A percentile compares a stretch with the other conserved stretches of the same genome.
Conservation (phyloP, 1,140 invertebrate genomes). For the Tetranychus urticae region DNA sequence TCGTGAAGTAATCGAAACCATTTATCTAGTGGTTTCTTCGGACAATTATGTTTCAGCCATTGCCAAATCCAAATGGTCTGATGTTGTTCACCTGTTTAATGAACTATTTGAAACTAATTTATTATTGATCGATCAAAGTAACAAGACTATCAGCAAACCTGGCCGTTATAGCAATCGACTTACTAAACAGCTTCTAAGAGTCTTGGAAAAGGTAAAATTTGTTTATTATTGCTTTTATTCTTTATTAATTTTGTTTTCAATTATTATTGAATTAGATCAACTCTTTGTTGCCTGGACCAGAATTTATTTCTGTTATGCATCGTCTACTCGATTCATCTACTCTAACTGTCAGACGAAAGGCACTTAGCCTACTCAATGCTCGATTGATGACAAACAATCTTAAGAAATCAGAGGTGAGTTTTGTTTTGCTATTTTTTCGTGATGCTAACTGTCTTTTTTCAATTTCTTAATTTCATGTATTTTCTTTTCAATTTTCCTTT, state of each 20-base stretch:
- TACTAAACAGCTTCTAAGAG: not conserved
- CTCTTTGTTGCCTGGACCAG: not conserved
- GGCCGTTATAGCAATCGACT: not conserved
- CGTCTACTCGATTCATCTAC: not conserved
- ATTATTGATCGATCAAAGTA: not conserved
- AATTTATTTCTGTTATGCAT: not conserved
- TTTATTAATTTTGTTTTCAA: not conserved
- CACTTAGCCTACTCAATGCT: not conserved
- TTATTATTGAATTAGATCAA: not conserved
- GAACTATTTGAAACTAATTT: not conserved
- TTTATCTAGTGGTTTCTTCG: not conserved
- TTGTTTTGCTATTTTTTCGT: too few species aligned
- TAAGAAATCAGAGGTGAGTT: too few species aligned
- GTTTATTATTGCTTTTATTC: not conserved
- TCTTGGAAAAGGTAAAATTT: not conserved
- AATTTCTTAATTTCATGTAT: not conserved
- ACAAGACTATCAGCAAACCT: not conserved
- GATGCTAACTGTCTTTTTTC: too few species aligned
- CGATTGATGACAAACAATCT: not conserved
- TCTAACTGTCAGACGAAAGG: not conserved
- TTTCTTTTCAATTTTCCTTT: not conserved
- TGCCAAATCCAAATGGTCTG: not conserved
- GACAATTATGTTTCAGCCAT: not conserved
- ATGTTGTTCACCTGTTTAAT: not conserved
- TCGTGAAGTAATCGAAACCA: not conserved